phyloP scores from a whole-genome alignment of 1,140 invertebrate genomes.

The Oppia nitens region DNA sequence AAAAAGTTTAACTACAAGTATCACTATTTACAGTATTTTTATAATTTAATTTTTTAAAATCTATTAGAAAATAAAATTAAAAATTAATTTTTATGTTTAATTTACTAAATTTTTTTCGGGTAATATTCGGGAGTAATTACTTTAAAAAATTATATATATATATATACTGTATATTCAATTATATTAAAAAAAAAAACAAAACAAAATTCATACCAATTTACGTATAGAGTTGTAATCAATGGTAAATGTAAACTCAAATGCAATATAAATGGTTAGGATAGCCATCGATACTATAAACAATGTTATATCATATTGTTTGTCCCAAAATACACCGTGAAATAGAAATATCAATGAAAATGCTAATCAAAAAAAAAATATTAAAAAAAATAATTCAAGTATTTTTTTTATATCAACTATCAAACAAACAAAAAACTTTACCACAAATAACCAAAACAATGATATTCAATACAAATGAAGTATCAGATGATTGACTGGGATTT shows the following conservation, averaged over 20 bases:
- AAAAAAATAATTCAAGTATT: neutral
- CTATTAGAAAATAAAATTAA: too few species aligned
- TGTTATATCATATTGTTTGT: constrained; percentile 11
- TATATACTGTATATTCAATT: too few species aligned
- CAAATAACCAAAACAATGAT: constrained; percentile 6
- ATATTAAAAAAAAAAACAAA: too few species aligned
- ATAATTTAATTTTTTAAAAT: too few species aligned
- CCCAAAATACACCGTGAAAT: constrained; percentile 4
- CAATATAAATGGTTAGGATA: constrained; percentile 6
- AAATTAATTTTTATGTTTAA: too few species aligned
- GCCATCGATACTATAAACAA: constrained; percentile 8
- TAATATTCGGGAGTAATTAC: too few species aligned
- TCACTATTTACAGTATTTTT: too few species aligned
- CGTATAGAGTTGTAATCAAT: constrained; percentile 2
- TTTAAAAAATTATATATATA: too few species aligned
- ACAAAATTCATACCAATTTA: constrained; percentile 12
- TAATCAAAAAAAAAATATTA: neutral
- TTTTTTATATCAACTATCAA: neutral
- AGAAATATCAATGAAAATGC: constrained; percentile 7
- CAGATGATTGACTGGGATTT: neutral
- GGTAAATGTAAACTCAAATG: constrained; percentile 12
- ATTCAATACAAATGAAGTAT: constrained; percentile 9
- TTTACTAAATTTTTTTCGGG: too few species aligned
- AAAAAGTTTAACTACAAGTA: too few species aligned
- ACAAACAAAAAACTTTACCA: neutral